phyloP scores from a whole-genome alignment of 2,113 vertebrate species.

The Hipposideros armiger region DNA sequence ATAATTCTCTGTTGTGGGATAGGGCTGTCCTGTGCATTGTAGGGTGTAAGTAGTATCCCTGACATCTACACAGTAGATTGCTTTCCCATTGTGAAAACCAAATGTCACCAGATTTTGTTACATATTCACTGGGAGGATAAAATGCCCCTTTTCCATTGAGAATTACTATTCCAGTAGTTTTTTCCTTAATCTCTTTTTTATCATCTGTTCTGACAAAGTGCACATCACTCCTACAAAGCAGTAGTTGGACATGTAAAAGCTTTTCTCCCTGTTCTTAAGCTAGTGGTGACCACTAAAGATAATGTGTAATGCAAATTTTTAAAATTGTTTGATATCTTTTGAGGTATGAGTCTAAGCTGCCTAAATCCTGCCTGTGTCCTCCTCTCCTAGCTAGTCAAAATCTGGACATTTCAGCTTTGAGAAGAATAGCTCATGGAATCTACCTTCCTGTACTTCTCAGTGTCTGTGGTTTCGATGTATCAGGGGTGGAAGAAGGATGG shows the following conservation, averaged over 20 bases:
- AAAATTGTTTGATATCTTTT: background rate
- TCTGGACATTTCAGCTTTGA: background rate
- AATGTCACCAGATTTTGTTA: slow-evolving; percentile 7
- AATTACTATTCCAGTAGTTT: background rate
- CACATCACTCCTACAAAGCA: background rate
- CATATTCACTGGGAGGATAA: background rate
- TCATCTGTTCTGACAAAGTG: background rate
- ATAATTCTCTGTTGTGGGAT: background rate
- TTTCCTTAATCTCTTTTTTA: background rate
- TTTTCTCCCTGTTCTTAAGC: slow-evolving; percentile 16
- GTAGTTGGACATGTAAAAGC: background rate
- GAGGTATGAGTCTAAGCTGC: background rate
- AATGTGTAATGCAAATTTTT: background rate
- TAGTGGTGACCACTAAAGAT: background rate
- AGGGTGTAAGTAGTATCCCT: background rate
- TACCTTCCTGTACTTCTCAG: background rate
- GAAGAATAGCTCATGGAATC: background rate
- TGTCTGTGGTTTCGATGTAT: background rate
- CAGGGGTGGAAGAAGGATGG: background rate
- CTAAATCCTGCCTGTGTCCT: background rate
- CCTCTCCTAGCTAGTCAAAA: background rate
- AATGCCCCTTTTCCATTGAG: background rate
- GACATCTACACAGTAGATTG: background rate
- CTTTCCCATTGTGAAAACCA: background rate
- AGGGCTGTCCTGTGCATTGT: background rate